Conservation (phyloP, 2,797 vertebrate species). For the Semaprochilodus insignis region DNA sequence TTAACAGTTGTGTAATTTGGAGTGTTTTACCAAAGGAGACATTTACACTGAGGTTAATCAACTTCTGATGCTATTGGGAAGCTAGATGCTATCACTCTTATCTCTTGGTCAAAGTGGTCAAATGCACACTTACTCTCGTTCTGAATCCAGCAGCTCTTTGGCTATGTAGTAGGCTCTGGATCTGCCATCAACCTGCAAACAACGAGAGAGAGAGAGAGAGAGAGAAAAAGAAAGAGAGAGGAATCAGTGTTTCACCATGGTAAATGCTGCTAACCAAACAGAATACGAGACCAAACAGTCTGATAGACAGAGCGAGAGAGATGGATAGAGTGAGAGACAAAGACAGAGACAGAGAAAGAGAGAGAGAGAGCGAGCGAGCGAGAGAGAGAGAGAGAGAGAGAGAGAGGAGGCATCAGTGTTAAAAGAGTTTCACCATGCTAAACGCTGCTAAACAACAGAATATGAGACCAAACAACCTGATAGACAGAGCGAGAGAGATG, state of each 20-base stretch:
- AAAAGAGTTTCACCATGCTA: constrained; percentile 2
- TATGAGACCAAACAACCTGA: not conserved
- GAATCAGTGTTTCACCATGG: not conserved
- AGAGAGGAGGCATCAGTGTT: constrained; percentile 9
- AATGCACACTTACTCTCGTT: constrained; percentile 87
- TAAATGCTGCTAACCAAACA: not conserved
- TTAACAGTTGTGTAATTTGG: too few relatives aligned
- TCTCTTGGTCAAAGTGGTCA: not conserved
- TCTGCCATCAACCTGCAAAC: constrained; percentile 87
- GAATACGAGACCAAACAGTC: not conserved
- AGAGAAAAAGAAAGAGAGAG: constrained; percentile 5
- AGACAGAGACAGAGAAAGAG: not conserved
- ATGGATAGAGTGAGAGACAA: too few relatives aligned
- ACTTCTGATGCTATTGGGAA: not conserved
- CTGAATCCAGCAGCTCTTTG: constrained; percentile 90
- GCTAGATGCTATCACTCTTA: not conserved
- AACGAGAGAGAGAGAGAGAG: constrained; percentile 1
- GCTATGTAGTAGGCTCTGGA: constrained; percentile 89
- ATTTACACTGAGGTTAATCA: too few relatives aligned
- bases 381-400: constrained; percentile 30
- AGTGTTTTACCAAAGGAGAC: too few relatives aligned
- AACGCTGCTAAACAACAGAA: not conserved
- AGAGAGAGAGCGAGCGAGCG: constrained; percentile 10
- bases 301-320: constrained; percentile 1
- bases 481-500: constrained; percentile 1